Conservation (phyloP, 2,113 vertebrate genomes). For the Bucco capensis region DNA sequence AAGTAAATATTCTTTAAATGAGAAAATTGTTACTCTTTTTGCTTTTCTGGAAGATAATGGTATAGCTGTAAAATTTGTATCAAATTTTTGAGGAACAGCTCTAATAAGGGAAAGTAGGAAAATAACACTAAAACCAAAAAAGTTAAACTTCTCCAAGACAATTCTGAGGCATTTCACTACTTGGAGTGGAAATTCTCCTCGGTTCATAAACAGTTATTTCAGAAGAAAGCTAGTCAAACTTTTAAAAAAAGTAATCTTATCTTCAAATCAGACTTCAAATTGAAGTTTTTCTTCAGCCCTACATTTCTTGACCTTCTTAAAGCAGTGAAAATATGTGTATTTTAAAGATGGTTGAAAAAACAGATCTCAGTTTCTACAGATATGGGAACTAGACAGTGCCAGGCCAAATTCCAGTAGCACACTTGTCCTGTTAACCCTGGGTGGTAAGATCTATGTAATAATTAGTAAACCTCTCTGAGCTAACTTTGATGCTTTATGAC, state of each 20-base stretch:
- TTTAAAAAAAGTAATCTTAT: background rate
- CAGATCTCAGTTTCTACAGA: accelerated
- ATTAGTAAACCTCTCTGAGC: background rate
- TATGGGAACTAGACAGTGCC: accelerated
- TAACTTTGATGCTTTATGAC: background rate
- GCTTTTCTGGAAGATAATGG: background rate
- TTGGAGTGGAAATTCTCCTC: background rate
- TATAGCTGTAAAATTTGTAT: no score
- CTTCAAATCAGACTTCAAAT: background rate
- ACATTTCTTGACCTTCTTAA: background rate
- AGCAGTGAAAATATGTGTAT: background rate
- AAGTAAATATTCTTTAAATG: background rate
- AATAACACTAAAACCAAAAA: background rate
- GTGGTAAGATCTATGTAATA: background rate
- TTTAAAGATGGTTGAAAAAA: background rate
- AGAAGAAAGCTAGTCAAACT: background rate
- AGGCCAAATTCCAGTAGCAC: background rate
- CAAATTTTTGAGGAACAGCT: background rate
- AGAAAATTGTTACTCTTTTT: background rate
- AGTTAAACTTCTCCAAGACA: background rate
- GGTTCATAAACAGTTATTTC: background rate
- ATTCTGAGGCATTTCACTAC: background rate
- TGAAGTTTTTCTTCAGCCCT: background rate
- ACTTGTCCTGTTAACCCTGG: background rate
- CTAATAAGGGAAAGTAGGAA: background rate